Evolutionary conservation across 1,140 invertebrate species (phyloP).

Genomic region (Magallana gigas): DNA sequence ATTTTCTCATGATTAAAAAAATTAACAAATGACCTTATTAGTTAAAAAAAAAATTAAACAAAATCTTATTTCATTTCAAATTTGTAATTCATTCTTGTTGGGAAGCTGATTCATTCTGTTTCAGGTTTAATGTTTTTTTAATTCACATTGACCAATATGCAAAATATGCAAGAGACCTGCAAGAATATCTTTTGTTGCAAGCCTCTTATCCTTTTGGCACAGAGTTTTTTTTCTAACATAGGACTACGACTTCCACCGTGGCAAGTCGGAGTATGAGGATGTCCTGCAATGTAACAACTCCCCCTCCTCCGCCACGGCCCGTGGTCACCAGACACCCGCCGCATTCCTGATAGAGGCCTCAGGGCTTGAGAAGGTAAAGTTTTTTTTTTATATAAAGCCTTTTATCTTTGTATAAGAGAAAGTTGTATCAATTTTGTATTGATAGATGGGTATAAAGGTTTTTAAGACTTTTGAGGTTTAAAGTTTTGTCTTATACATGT

Average conservation of each 20-base stretch:
- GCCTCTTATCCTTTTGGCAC: too few relatives aligned
- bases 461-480: background rate
- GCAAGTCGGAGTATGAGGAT: constrained; percentile 91
- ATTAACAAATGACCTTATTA: too few relatives aligned
- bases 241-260: constrained; percentile 89
- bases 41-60: too few relatives aligned
- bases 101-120: background rate
- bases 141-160: too few relatives aligned
- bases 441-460: background rate
- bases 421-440: background rate
- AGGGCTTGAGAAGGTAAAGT: constrained; percentile 88
- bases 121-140: background rate
- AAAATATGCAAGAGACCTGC: too few relatives aligned
- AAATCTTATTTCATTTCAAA: background rate
- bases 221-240: constrained; percentile 77
- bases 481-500: constrained; percentile 17
- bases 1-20: background rate
- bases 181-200: too few relatives aligned
- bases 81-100: background rate
- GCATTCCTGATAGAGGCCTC: constrained; percentile 94
- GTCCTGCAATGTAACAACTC: constrained; percentile 88
- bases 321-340: constrained; percentile 93
- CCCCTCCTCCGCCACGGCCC: constrained; percentile 84
- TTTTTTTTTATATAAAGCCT: background rate
- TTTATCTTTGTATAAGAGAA: background rate